phyloP scores from a whole-genome alignment of 1,140 invertebrate genomes.

The Drosophila micromelanica region DNA sequence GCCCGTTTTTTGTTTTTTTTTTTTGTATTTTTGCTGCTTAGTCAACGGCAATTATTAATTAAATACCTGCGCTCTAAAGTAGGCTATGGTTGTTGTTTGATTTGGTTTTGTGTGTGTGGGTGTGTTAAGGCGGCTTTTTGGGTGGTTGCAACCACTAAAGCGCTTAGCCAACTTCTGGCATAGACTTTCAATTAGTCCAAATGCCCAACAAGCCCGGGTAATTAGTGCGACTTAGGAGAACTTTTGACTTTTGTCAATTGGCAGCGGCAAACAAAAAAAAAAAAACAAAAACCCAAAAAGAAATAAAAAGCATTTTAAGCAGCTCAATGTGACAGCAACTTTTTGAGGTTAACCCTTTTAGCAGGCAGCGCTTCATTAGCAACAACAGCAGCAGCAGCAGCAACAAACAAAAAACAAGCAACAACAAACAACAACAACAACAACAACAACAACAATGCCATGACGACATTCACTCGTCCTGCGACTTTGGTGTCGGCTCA shows the following conservation, averaged over 20 bases:
- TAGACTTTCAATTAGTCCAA: constrained; percentile 36
- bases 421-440: neutral
- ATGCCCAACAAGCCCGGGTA: constrained; percentile 4
- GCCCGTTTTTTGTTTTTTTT: neutral
- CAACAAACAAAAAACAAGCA: constrained; percentile 3
- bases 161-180: constrained; percentile 29
- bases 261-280: constrained; percentile 6
- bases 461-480: constrained; percentile 37
- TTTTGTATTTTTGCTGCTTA: constrained; percentile 4
- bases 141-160: constrained; percentile 57
- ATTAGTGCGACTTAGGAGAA: constrained; percentile 48
- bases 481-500: constrained; percentile 41
- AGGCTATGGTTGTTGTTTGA: constrained; percentile 24
- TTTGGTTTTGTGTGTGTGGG: neutral
- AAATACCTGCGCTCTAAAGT: constrained; percentile 35
- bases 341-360: constrained; percentile 54
- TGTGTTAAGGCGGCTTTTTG: neutral
- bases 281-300: no score
- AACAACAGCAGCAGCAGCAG: constrained; percentile 35
- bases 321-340: constrained; percentile 24
- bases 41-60: constrained; percentile 51
- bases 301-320: constrained; percentile 24
- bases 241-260: constrained; percentile 3
- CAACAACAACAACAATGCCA: constrained; percentile 28
- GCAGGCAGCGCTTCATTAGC: constrained; percentile 51